These are phyloP conservation scores for Phoebastria nigripes DNA, from an alignment of 2,797 vertebrate genomes.

Conservation along the genomic window DNA sequence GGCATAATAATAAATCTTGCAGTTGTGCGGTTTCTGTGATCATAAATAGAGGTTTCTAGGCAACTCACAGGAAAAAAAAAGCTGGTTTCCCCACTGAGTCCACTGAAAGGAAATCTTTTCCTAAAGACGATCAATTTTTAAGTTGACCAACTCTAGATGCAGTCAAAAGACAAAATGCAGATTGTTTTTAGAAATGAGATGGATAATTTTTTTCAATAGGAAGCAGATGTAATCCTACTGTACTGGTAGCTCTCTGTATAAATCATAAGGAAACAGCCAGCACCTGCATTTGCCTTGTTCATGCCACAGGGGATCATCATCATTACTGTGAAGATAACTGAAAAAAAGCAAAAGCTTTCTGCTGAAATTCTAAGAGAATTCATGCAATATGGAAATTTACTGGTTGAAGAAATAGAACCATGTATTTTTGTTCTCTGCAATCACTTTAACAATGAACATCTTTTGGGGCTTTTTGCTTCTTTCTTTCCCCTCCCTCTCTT, in stretches of 20 bases:
- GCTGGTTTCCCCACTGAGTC: not conserved
- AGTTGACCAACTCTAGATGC: not conserved
- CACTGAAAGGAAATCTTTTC: not conserved
- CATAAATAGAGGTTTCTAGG: conserved; percentile 5
- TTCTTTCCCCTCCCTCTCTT: not conserved
- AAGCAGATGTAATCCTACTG: conserved; percentile 47
- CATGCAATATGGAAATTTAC: conserved; percentile 46
- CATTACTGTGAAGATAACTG: conserved; percentile 41
- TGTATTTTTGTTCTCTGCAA: not conserved
- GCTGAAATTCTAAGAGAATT: conserved; percentile 36
- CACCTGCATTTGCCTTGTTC: conserved; percentile 63
- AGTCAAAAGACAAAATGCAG: conserved; percentile 41
- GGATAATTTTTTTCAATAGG: not conserved
- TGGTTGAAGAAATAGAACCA: not conserved
- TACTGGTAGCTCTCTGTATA: conserved; percentile 29
- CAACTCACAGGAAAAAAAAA: not conserved
- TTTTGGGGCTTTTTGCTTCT: not conserved
- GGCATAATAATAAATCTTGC: conserved; percentile 19
- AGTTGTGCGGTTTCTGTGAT: conserved; percentile 4
- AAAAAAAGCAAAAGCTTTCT: conserved; percentile 38
- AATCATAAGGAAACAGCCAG: conserved; percentile 41
- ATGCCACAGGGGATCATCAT: conserved; percentile 47
- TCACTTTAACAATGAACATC: conserved; percentile 9
- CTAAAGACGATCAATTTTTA: not conserved
- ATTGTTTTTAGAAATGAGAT: conserved; percentile 33